A percentile compares a stretch with the other conserved stretches of the same genome.
phyloP scores from a whole-genome alignment of 2,113 vertebrate genomes.

The Seriola quinqueradiata region DNA sequence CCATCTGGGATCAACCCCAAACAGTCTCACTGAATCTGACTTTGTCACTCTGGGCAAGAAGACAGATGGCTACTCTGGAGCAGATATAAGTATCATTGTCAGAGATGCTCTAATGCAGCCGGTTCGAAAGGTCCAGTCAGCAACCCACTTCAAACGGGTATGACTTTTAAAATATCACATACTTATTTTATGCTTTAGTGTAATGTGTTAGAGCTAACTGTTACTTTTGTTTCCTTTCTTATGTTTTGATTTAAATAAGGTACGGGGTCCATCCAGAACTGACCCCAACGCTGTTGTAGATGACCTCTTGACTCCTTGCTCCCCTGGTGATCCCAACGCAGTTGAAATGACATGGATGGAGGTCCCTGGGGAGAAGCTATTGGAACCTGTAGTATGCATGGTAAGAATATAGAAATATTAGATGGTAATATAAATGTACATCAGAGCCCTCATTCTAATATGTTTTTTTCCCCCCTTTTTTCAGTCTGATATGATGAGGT shows the following conservation, averaged over 20 bases:
- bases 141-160: slow-evolving; percentile 97
- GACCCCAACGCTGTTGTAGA: slow-evolving; percentile 85
- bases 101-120: slow-evolving; percentile 98
- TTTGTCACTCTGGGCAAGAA: slow-evolving; percentile 91
- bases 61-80: slow-evolving; percentile 94
- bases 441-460: background rate
- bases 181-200: background rate
- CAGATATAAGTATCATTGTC: slow-evolving; percentile 95
- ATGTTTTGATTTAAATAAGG: slow-evolving; percentile 77
- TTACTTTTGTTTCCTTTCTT: slow-evolving; percentile 4
- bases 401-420: slow-evolving; percentile 77
- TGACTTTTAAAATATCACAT: slow-evolving; percentile 22
- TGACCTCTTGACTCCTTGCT: slow-evolving; percentile 94
- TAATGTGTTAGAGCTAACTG: background rate
- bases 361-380: slow-evolving; percentile 92
- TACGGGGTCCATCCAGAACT: slow-evolving; percentile 87
- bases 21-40: slow-evolving; percentile 87
- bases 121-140: slow-evolving; percentile 96
- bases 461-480: slow-evolving; percentile 20
- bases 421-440: background rate
- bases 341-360: slow-evolving; percentile 98
- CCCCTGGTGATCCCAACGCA: slow-evolving; percentile 92
- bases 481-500: slow-evolving; percentile 93
- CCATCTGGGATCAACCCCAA: slow-evolving; percentile 92
- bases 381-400: slow-evolving; percentile 93